phyloP scores from a whole-genome alignment of 2,888 invertebrate species.

The Drosophila kanekoi region DNA sequence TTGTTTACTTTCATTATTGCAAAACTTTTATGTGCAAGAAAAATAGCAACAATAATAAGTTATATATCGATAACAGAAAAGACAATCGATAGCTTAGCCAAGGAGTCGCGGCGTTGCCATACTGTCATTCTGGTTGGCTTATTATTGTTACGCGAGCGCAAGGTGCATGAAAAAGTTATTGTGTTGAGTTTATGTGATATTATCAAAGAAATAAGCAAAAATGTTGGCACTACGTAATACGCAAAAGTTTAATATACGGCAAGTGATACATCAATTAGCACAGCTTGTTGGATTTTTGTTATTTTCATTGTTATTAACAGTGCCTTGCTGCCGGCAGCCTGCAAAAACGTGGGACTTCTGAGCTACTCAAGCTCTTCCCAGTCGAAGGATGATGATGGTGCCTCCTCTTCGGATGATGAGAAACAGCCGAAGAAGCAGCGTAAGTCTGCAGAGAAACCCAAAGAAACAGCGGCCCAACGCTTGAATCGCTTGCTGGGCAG shows the following conservation, averaged over 20 bases:
- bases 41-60: constrained; percentile 1
- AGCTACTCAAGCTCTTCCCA: constrained; percentile 58
- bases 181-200: constrained; percentile 27
- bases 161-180: constrained; percentile 22
- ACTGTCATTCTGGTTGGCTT: neutral
- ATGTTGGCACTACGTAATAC: constrained; percentile 55
- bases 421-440: constrained; percentile 59
- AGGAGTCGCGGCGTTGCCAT: constrained; percentile 23
- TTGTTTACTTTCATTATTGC: constrained; percentile 46
- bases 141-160: constrained; percentile 70
- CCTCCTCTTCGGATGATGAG: constrained; percentile 80
- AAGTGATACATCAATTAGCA: neutral
- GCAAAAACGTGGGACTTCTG: constrained; percentile 66
- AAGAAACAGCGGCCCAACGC: constrained; percentile 81
- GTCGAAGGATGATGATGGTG: constrained; percentile 69
- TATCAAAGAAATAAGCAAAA: constrained; percentile 50
- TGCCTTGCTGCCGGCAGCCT: constrained; percentile 59
- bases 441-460: constrained; percentile 29
- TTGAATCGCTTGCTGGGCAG: constrained; percentile 82
- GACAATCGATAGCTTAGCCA: constrained; percentile 22
- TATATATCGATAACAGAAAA: constrained; percentile 4
- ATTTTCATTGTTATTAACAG: constrained; percentile 18
- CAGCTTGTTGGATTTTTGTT: neutral
- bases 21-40: neutral
- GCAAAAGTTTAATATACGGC: constrained; percentile 53